A percentile compares a stretch with the other conserved stretches of the same genome.
phyloP scores from a whole-genome alignment of 2,113 vertebrate species.

The Takifugu bimaculatus region DNA sequence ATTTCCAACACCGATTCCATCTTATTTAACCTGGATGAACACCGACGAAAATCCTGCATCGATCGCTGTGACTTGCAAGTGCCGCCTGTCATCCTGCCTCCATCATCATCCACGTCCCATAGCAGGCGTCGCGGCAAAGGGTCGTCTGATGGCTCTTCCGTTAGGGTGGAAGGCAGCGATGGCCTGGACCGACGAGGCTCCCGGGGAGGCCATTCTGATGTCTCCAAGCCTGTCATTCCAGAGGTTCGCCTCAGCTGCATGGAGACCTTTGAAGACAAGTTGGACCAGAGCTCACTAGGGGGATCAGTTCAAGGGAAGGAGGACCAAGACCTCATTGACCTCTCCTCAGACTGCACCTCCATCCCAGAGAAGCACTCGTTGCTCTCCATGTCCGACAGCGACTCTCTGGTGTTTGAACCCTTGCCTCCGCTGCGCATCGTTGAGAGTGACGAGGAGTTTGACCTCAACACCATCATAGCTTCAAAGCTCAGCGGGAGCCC shows the following conservation, averaged over 20 bases:
- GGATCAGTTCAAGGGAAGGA: conserved; percentile 75
- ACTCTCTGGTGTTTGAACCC: conserved; percentile 93
- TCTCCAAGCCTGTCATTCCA: conserved; percentile 86
- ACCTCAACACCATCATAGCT: conserved; percentile 63
- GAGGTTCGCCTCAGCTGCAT: conserved; percentile 95
- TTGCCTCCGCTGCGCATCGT: conserved; percentile 94
- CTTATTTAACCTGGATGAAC: conserved; percentile 91
- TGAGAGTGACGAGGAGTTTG: conserved; percentile 92
- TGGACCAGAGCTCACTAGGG: conserved; percentile 71
- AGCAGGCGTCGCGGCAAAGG: conserved; percentile 73
- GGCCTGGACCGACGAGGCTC: conserved; percentile 67
- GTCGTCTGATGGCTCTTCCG: conserved; percentile 81
- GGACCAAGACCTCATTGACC: conserved; percentile 91
- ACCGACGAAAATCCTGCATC: conserved; percentile 95
- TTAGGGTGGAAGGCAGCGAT: conserved; percentile 68
- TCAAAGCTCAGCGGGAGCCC: conserved; percentile 57
- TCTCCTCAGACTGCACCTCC: conserved; percentile 92
- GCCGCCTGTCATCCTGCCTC: conserved; percentile 50
- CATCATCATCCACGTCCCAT: conserved; percentile 57
- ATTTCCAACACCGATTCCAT: conserved; percentile 97
- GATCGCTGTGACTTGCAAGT: conserved; percentile 89
- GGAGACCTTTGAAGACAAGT: conserved; percentile 88
- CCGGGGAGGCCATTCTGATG: conserved; percentile 73
- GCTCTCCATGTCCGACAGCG: conserved; percentile 93
- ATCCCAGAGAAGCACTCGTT: conserved; percentile 91